Evolutionary conservation across 2,113 vertebrate genomes (phyloP).

Genomic region (Abramis brama): DNA sequence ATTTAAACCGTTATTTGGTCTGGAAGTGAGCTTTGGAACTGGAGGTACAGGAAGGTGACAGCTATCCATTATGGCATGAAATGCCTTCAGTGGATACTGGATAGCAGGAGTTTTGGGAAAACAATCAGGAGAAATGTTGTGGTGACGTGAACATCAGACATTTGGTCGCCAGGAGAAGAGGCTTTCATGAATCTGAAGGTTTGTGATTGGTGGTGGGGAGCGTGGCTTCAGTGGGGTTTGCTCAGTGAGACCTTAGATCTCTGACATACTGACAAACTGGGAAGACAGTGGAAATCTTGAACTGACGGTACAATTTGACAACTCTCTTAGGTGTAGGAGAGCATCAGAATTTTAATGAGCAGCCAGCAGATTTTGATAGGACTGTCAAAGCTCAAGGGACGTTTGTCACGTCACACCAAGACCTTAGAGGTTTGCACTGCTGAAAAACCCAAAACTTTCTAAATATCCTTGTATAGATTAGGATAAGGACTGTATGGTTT

Average conservation of each 20-base stretch:
- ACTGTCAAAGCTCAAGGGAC: conserved; percentile 48
- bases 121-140: conserved; percentile 54
- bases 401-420: conserved; percentile 37
- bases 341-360: conserved; percentile 63
- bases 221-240: conserved; percentile 34
- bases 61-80: conserved; percentile 64
- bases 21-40: conserved; percentile 53
- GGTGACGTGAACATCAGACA: conserved; percentile 57
- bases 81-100: conserved; percentile 48
- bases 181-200: conserved; percentile 24
- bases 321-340: conserved; percentile 60
- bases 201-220: conserved; percentile 35
- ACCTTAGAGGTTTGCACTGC: conserved; percentile 30
- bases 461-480: neutral
- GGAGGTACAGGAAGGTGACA: conserved; percentile 56
- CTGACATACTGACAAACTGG: conserved; percentile 50
- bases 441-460: conserved; percentile 10
- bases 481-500: too few relatives aligned
- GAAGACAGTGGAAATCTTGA: conserved; percentile 33
- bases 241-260: conserved; percentile 42
- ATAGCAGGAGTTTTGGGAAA: conserved; percentile 59
- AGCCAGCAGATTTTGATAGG: conserved; percentile 39
- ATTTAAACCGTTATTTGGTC: conserved; percentile 74
- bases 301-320: conserved; percentile 62
- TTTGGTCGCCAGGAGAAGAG: conserved; percentile 57